These are phyloP conservation scores for Lepus timidus DNA, from an alignment of 2,113 vertebrate species.

Conservation along the genomic window DNA sequence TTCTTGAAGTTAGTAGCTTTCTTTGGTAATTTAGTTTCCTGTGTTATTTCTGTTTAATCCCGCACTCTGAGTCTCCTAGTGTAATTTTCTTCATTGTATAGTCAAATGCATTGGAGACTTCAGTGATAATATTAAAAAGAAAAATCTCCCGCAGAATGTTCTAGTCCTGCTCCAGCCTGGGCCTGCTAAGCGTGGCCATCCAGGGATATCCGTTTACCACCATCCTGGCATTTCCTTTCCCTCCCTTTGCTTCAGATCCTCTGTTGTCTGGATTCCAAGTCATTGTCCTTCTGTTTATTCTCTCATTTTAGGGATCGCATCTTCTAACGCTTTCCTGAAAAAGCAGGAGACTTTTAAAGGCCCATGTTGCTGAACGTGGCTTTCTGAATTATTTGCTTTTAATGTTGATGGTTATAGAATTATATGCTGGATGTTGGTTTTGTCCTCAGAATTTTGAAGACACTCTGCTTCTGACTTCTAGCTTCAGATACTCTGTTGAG, in stretches of 20 bases:
- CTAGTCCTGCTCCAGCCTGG: not conserved
- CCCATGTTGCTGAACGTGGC: not conserved
- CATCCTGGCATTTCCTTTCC: slow-evolving; percentile 34
- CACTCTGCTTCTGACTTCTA: not conserved
- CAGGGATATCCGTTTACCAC: not conserved
- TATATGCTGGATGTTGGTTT: not conserved
- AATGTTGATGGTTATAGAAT: not conserved
- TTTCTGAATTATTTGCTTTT: not conserved
- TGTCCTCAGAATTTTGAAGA: not conserved
- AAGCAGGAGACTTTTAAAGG: not conserved
- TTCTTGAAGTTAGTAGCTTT: slow-evolving; percentile 44
- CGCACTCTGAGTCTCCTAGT: not conserved
- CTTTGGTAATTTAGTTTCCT: not conserved
- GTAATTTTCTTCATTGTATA: not conserved
- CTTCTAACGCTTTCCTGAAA: slow-evolving; percentile 34
- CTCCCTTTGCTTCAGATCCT: slow-evolving; percentile 3
- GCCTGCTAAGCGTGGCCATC: not conserved
- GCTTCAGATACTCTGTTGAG: not conserved
- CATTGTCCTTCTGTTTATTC: not conserved
- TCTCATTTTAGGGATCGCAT: slow-evolving; percentile 33
- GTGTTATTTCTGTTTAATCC: not conserved
- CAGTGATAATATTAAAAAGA: not conserved
- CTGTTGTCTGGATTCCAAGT: slow-evolving; percentile 55
- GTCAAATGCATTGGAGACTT: not conserved
- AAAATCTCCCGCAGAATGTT: not conserved